phyloP scores from a whole-genome alignment of 1,140 invertebrate species.

The Gonatopus flavifemur region DNA sequence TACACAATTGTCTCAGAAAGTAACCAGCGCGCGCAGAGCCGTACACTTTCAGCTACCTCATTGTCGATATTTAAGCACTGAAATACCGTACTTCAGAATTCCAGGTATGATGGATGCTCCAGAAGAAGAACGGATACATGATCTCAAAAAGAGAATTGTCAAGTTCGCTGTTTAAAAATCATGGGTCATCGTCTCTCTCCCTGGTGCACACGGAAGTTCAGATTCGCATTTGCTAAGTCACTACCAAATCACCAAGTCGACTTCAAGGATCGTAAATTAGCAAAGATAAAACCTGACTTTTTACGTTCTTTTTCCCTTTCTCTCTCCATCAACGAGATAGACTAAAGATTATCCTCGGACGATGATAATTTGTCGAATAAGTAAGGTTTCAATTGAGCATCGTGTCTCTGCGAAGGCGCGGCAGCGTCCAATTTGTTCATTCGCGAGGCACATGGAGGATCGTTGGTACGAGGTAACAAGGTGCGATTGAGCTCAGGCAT shows the following conservation, averaged over 20 bases:
- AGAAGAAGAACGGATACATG: conserved; percentile 33
- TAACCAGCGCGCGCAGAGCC: conserved; percentile 9
- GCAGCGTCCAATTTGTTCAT: conserved; percentile 38
- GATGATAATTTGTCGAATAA: conserved; percentile 50
- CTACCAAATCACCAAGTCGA: no score
- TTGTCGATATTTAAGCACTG: conserved; percentile 44
- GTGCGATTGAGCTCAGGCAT: conserved; percentile 46
- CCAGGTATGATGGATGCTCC: conserved; percentile 36
- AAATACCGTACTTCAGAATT: conserved; percentile 46
- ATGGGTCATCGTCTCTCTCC: conserved; percentile 16
- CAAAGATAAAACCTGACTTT: no score
- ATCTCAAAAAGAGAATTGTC: conserved; percentile 24
- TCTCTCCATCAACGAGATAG: conserved; percentile 11
- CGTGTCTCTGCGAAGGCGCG: conserved; percentile 39
- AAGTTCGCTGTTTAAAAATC: conserved; percentile 21
- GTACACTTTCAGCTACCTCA: conserved; percentile 30
- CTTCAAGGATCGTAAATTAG: no score
- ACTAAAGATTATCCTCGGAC: conserved; percentile 48
- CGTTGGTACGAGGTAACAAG: conserved; percentile 39
- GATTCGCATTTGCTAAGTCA: conserved; percentile 11
- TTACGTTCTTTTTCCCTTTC: conserved; percentile 10
- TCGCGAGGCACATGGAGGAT: conserved; percentile 44
- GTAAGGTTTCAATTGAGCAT: conserved; percentile 47
- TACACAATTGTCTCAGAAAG: conserved; percentile 42
- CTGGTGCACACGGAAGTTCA: conserved; percentile 6